Conservation (phyloP, 2,113 vertebrate genomes). For the Hemiprocne comata region DNA sequence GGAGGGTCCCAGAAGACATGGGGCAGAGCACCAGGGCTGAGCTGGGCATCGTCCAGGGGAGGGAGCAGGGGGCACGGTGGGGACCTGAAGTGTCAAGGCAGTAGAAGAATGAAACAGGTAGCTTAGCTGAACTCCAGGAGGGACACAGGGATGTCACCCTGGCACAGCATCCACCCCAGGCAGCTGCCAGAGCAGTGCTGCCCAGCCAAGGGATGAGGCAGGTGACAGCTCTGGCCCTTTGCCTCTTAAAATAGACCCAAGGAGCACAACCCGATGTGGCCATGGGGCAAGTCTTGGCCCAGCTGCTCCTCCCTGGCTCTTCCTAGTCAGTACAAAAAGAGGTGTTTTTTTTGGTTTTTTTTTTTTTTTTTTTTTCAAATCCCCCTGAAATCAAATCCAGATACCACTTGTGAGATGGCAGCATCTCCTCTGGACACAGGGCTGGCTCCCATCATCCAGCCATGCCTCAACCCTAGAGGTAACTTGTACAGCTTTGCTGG, state of each 20-base stretch:
- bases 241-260: conserved; percentile 29
- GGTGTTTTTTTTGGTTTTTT: too few relatives aligned
- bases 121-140: neutral
- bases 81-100: accelerated
- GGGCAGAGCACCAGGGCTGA: too few relatives aligned
- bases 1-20: neutral
- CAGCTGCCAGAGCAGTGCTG: conserved; percentile 22
- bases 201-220: neutral
- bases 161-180: conserved; percentile 7
- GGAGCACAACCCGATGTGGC: neutral
- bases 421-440: neutral
- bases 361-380: neutral
- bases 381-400: neutral
- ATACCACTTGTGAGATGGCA: neutral
- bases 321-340: neutral
- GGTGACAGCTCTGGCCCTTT: neutral
- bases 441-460: neutral
- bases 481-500: neutral
- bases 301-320: neutral
- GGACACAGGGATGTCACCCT: neutral
- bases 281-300: neutral
- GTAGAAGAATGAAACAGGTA: neutral
- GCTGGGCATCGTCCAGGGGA: too few relatives aligned
- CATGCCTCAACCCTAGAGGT: neutral
- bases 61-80: neutral